Conservation (phyloP, 2,113 vertebrate genomes). For the Nyctibius bracteatus region DNA sequence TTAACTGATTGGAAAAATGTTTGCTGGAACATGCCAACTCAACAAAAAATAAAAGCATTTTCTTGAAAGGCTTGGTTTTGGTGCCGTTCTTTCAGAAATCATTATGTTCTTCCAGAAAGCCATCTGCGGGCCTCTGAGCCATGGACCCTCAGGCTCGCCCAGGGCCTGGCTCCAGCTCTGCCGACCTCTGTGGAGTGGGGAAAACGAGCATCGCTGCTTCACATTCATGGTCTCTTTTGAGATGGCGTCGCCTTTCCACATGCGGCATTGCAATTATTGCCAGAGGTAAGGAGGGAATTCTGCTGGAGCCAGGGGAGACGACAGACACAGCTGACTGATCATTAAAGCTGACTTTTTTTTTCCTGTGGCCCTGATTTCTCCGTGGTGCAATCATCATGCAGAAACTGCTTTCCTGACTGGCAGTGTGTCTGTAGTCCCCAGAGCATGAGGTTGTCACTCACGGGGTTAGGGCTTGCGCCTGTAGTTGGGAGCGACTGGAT, state of each 20-base stretch:
- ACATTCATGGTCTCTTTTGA: not conserved
- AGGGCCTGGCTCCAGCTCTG: not conserved
- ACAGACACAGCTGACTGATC: not conserved
- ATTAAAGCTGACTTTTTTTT: not conserved
- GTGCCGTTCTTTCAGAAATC: not conserved
- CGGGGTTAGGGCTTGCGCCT: not conserved
- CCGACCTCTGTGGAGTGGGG: accelerated
- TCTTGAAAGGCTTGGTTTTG: not conserved
- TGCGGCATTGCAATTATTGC: not conserved
- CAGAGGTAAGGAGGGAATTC: not conserved
- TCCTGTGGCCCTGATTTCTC: not conserved
- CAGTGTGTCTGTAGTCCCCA: not conserved
- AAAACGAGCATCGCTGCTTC: not conserved
- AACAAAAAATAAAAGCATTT: not conserved
- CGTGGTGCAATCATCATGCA: not conserved
- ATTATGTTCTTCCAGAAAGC: not conserved
- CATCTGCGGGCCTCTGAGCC: not conserved
- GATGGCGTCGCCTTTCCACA: accelerated
- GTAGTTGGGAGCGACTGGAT: not conserved
- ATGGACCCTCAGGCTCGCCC: not conserved
- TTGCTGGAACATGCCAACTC: not conserved
- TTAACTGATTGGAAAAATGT: not conserved
- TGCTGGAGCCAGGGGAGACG: not conserved
- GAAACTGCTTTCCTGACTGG: not conserved
- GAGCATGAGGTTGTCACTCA: not conserved